phyloP scores from a whole-genome alignment of 2,797 vertebrate genomes.

The Coregonus ussuriensis region DNA sequence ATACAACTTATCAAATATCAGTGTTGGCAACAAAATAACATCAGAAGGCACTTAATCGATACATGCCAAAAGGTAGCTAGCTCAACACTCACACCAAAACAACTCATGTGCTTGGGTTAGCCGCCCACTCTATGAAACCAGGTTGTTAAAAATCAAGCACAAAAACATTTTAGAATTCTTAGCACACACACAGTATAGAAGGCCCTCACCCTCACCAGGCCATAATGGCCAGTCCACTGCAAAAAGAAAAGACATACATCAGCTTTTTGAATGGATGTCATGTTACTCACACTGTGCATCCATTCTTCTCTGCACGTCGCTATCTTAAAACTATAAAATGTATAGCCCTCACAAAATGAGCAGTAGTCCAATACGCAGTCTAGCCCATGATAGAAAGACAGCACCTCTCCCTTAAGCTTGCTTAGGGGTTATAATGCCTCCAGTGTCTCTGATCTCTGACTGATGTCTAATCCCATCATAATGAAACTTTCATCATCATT shows the following conservation, averaged over 20 bases:
- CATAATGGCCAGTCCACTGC: slow-evolving; percentile 80
- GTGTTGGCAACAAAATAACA: slow-evolving; percentile 43
- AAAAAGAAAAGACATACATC: slow-evolving; percentile 65
- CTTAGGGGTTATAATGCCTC: too few species aligned
- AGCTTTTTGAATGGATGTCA: slow-evolving; percentile 28
- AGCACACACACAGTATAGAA: slow-evolving; percentile 54
- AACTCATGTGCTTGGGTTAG: slow-evolving; percentile 29
- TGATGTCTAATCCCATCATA: background rate
- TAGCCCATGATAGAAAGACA: too few species aligned
- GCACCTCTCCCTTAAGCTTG: background rate
- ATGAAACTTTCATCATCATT: slow-evolving; percentile 10
- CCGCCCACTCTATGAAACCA: slow-evolving; percentile 22
- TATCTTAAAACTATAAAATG: background rate
- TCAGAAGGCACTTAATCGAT: slow-evolving; percentile 19
- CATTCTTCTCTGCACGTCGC: slow-evolving; percentile 1
- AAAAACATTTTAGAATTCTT: slow-evolving; percentile 48
- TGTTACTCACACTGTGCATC: slow-evolving; percentile 41
- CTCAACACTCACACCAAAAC: slow-evolving; percentile 17
- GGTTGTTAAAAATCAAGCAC: slow-evolving; percentile 50
- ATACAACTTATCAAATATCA: slow-evolving; percentile 48
- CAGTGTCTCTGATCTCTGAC: background rate
- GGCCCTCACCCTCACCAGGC: slow-evolving; percentile 77
- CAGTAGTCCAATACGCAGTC: too few species aligned
- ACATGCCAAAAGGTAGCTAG: slow-evolving; percentile 28
- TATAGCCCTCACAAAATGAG: too few species aligned